Base-by-base conservation (phyloP, 2,888 invertebrate genomes). In the Girardia tigrina region DNA sequence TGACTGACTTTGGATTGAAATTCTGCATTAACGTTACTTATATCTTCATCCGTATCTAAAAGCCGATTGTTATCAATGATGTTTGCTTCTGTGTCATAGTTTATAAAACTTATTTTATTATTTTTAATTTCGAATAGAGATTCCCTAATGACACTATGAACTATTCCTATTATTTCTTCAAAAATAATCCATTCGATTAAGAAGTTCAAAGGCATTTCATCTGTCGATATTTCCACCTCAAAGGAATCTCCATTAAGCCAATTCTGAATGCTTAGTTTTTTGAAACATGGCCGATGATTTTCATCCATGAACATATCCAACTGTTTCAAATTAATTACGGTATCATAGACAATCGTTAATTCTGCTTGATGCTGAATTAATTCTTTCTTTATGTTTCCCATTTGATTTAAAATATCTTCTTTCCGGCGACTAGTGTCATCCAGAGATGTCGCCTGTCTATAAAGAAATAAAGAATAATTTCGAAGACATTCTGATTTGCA, bases 401-500 rank as follows among this genome's bases (percentile, higher is more conserved):
- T 56, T 56, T 56, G n/a, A 6, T 16, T 23, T 20, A 56, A 4
- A 16, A 56, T n/a, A 8, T 4, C 23, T 56, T 23, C 2, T n/a
- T n/a, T 56, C 56, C 4, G n/a, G n/a, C n/a, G n/a, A n/a, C n/a
- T n/a, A n/a, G n/a, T n/a, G n/a, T n/a, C n/a, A n/a, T n/a, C n/a
- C n/a, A n/a, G n/a, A n/a, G n/a, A n/a, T n/a, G n/a, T n/a, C n/a
- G n/a, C n/a, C n/a, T n/a, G n/a, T n/a, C n/a, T n/a, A n/a, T n/a
- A n/a, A n/a, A n/a, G n/a, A n/a, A 56, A 23, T n/a, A 56, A 16
- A 56, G 56, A 56, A 29, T 70, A 75, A 12, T 72, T 28, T 28
- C 71, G 26, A 28, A 75, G 28, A 6, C 12, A 26, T 73, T 75
- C 75, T 20, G 78, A 72, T 71, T 78, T 69, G 26, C 71, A 77